Conservation (phyloP, 2,113 vertebrate species). For the Gymnarchus niloticus region DNA sequence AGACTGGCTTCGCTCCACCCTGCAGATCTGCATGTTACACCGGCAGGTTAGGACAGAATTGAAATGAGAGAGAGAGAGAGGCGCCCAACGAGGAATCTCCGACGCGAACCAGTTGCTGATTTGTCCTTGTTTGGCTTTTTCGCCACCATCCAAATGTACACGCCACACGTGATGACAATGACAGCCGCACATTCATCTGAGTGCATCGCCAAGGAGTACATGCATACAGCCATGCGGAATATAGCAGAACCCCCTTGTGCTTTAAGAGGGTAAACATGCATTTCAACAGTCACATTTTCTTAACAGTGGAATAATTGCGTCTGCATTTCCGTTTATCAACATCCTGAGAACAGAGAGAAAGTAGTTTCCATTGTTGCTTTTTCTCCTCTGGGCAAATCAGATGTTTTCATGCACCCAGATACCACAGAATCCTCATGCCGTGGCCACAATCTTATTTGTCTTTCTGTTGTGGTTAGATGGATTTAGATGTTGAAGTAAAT, state of each 20-base stretch:
- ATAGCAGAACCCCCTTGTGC: not conserved
- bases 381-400: not conserved
- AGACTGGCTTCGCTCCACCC: not conserved
- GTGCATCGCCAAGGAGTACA: not conserved
- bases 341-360: not conserved
- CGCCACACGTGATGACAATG: not conserved
- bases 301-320: too few species aligned
- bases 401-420: not conserved
- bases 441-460: not conserved
- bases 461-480: not conserved
- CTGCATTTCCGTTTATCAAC: not conserved
- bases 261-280: not conserved
- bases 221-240: not conserved
- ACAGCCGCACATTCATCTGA: not conserved
- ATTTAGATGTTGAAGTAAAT: not conserved
- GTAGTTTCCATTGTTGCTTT: not conserved
- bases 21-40: not conserved
- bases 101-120: not conserved
- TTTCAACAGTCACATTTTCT: not conserved
- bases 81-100: not conserved
- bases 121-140: not conserved
- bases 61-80: not conserved
- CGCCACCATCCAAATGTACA: not conserved
- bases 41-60: constrained; percentile 8
- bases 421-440: not conserved